phyloP scores from a whole-genome alignment of 2,797 vertebrate species.

The Eospalax fontanierii region DNA sequence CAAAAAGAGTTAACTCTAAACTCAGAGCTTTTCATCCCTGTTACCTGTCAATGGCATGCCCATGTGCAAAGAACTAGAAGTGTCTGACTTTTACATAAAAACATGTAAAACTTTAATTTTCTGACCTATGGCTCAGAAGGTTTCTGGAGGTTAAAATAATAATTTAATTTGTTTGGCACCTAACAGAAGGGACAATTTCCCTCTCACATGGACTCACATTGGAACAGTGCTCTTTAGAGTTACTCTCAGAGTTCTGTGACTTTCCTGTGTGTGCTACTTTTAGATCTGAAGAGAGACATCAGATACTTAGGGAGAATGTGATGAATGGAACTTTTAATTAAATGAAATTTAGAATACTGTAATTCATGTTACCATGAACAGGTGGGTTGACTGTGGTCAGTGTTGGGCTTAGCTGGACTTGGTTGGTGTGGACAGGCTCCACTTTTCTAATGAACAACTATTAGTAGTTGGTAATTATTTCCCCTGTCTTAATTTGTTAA shows the following conservation, averaged over 20 bases:
- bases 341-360: constrained; percentile 44
- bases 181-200: background rate
- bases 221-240: background rate
- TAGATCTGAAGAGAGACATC: background rate
- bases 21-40: background rate
- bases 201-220: background rate
- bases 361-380: background rate
- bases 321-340: background rate
- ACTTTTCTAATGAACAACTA: background rate
- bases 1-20: background rate
- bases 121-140: background rate
- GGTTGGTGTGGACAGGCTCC: background rate
- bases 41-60: background rate
- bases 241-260: background rate
- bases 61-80: background rate
- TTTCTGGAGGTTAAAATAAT: constrained; percentile 3
- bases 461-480: background rate
- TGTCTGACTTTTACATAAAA: constrained; percentile 31
- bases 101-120: constrained; percentile 19
- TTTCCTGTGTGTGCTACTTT: constrained; percentile 12
- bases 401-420: background rate
- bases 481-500: background rate
- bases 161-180: background rate
- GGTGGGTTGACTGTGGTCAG: background rate
- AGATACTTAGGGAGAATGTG: background rate